phyloP scores from a whole-genome alignment of 1,140 invertebrate species.

The Apocrypta bakeri region DNA sequence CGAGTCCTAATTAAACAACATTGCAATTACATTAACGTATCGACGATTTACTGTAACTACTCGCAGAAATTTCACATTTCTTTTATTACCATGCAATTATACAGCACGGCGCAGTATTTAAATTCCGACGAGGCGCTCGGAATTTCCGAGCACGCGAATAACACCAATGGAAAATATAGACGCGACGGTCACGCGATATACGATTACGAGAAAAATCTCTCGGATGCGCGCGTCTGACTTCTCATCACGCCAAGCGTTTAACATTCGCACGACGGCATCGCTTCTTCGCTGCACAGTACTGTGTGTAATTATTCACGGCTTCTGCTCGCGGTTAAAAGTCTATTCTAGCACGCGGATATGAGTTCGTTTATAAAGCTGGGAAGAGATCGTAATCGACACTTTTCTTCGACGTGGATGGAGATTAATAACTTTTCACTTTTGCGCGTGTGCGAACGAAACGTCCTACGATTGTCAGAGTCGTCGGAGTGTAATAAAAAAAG shows the following conservation, averaged over 20 bases:
- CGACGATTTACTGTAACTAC: too few relatives aligned
- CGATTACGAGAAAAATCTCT: conserved; percentile 20
- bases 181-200: conserved; percentile 7
- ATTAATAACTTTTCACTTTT: conserved; percentile 27
- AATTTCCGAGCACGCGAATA: neutral
- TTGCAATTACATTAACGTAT: neutral
- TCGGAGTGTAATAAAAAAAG: too few relatives aligned
- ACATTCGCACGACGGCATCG: conserved; percentile 42
- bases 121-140: neutral
- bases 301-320: conserved; percentile 47
- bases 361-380: neutral
- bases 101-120: neutral
- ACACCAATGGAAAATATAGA: neutral
- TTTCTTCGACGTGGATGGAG: neutral
- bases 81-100: neutral
- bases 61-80: neutral
- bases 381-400: conserved; percentile 29
- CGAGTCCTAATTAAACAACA: too few relatives aligned
- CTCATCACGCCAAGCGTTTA: conserved; percentile 59
- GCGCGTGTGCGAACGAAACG: neutral
- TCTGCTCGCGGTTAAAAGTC: conserved; percentile 35
- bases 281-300: conserved; percentile 20
- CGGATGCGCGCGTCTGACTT: conserved; percentile 31
- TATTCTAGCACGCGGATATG: conserved; percentile 15
- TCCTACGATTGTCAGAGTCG: too few relatives aligned